Conservation (phyloP, 2,888 invertebrate genomes). For the Dynastes hyllus region DNA sequence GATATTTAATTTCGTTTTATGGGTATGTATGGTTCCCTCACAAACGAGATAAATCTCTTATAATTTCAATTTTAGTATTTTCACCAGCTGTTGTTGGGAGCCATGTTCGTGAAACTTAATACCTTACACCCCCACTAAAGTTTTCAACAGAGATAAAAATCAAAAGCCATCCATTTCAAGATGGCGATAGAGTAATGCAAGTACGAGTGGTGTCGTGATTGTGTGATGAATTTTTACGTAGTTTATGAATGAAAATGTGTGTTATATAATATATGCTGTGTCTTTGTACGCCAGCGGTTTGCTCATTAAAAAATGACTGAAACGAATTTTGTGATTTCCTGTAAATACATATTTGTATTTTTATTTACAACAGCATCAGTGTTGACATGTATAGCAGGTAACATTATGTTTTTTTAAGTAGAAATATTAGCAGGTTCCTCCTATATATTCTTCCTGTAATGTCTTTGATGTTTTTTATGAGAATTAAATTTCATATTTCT, state of each 20-base stretch:
- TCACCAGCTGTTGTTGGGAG: neutral
- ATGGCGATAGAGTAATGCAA: slow-evolving; percentile 58
- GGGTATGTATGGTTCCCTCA: too few relatives aligned
- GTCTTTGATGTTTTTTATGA: slow-evolving; percentile 2
- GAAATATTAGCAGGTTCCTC: slow-evolving; percentile 33
- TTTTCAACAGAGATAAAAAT: slow-evolving; percentile 49
- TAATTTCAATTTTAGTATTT: neutral
- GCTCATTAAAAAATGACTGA: slow-evolving; percentile 61
- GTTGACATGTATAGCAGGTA: slow-evolving; percentile 67
- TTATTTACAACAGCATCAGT: slow-evolving; percentile 65
- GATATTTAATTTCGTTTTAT: too few relatives aligned
- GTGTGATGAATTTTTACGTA: slow-evolving; percentile 46
- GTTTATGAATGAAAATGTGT: slow-evolving; percentile 55
- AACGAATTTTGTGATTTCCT: slow-evolving; percentile 59
- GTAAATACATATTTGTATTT: slow-evolving; percentile 63
- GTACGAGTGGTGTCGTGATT: slow-evolving; percentile 52
- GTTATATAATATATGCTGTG: slow-evolving; percentile 55
- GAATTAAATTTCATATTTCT: slow-evolving; percentile 30
- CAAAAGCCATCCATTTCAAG: slow-evolving; percentile 53
- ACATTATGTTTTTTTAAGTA: slow-evolving; percentile 64
- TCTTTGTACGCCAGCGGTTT: slow-evolving; percentile 50
- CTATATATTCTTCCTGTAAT: neutral
- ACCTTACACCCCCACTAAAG: slow-evolving; percentile 50
- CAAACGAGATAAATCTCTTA: neutral
- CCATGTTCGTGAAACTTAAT: neutral